A percentile compares a stretch with the other conserved stretches of the same genome.
These are phyloP conservation scores for Pissodes strobi DNA, from an alignment of 1,140 invertebrate genomes.

Conservation along the genomic window DNA sequence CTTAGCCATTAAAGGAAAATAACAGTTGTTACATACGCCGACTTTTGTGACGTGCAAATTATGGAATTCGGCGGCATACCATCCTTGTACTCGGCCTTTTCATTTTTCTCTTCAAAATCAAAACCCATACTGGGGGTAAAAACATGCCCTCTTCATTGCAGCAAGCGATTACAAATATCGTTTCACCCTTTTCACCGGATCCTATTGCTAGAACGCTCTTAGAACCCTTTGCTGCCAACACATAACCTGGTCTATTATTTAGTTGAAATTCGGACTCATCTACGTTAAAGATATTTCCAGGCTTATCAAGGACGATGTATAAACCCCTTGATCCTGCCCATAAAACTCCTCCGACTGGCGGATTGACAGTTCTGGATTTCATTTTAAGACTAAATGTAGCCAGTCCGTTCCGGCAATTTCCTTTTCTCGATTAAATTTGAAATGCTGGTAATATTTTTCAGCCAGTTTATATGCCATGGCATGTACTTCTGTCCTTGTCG, in stretches of 20 bases:
- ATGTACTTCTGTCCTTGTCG: no score
- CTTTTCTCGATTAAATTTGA: no score
- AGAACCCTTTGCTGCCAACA: conserved; percentile 52
- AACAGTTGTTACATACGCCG: no score
- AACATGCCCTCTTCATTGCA: conserved; percentile 33
- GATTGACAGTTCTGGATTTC: no score
- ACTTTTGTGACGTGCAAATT: conserved; percentile 42
- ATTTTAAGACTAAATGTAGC: no score
- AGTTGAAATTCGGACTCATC: no score
- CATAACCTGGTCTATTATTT: conserved; percentile 49
- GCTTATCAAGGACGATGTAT: no score
- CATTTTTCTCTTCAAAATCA: conserved; percentile 31
- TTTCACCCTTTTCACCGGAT: conserved; percentile 43
- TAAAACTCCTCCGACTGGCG: no score
- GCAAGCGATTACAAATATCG: conserved; percentile 39
- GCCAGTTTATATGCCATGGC: no score
- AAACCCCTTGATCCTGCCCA: no score
- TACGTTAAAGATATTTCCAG: conserved; percentile 42
- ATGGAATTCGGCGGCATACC: conserved; percentile 42
- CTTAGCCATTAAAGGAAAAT: conserved; percentile 43
- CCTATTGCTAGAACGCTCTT: conserved; percentile 43
- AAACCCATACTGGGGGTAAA: conserved; percentile 32
- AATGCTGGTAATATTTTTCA: no score
- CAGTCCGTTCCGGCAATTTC: no score
- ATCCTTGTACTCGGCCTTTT: conserved; percentile 41